Conservation (phyloP, 1,140 invertebrate species). For the Nylanderia fulva region DNA sequence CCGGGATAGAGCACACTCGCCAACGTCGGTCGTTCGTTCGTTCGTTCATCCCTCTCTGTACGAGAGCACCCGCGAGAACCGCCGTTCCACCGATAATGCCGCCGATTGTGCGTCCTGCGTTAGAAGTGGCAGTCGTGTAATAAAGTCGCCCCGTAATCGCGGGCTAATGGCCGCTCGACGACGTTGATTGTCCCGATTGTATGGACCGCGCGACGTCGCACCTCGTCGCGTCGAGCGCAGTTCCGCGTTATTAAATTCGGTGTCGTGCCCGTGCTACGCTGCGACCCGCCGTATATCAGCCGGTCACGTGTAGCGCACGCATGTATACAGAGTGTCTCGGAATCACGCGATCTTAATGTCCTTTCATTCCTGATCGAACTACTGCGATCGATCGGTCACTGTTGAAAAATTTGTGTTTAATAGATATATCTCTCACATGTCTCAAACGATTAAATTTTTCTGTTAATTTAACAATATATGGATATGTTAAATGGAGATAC, state of each 20-base stretch:
- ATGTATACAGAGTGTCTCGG: conserved; percentile 24
- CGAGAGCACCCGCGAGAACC: conserved; percentile 1
- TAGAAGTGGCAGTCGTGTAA: conserved; percentile 35
- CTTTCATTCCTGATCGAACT: too few relatives aligned
- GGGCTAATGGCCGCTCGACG: conserved; percentile 40
- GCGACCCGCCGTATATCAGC: conserved; percentile 30
- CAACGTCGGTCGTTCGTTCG: too few relatives aligned
- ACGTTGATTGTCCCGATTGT: conserved; percentile 61
- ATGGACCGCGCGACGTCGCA: conserved; percentile 44
- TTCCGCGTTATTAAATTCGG: conserved; percentile 59
- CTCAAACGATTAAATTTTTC: too few relatives aligned
- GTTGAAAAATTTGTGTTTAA: too few relatives aligned
- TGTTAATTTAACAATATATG: too few relatives aligned
- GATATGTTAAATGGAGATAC: too few relatives aligned
- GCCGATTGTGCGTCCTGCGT: conserved; percentile 42
- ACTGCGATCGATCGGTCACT: too few relatives aligned
- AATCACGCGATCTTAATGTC: conserved; percentile 9
- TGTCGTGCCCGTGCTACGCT: conserved; percentile 11
- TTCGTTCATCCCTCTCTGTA: not conserved
- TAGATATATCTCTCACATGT: too few relatives aligned
- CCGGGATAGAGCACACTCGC: conserved; percentile 47
- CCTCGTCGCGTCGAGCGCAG: conserved; percentile 30
- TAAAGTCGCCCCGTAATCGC: conserved; percentile 53
- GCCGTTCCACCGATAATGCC: conserved; percentile 50
- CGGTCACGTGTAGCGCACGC: conserved; percentile 24